A percentile compares a stretch with the other conserved stretches of the same genome.
Evolutionary conservation across 2,888 invertebrate genomes (phyloP).

Genomic region (Mesochorus sp.): DNA sequence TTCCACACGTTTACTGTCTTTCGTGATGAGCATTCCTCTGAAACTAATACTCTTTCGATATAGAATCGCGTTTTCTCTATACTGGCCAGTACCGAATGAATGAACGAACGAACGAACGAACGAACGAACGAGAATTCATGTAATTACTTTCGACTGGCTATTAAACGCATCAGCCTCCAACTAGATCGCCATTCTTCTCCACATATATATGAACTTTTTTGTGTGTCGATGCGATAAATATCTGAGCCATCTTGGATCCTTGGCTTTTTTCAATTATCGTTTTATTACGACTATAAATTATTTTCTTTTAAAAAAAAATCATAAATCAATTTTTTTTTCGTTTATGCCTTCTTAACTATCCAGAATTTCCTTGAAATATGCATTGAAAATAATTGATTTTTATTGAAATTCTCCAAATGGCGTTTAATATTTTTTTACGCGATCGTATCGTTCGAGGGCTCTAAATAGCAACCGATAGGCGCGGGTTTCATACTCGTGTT

Average conservation of each 20-base stretch:
- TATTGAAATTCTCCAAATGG: no score
- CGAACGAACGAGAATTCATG: constrained; percentile 61
- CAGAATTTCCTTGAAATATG: no score
- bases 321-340: no score
- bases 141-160: constrained; percentile 64
- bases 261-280: no score
- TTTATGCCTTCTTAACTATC: no score
- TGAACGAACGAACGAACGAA: constrained; percentile 31
- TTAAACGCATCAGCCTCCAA: constrained; percentile 60
- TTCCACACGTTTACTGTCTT: constrained; percentile 18
- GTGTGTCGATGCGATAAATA: no score
- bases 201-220: background rate
- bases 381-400: no score
- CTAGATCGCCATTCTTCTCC: constrained; percentile 29
- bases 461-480: background rate
- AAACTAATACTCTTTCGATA: constrained; percentile 58
- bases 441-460: background rate
- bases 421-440: no score
- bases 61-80: constrained; percentile 24
- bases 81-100: background rate
- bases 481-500: background rate
- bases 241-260: no score
- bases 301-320: no score
- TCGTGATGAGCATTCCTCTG: constrained; percentile 14
- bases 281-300: no score